Evolutionary conservation across 2,113 vertebrate genomes (phyloP).

Genomic region (Varanus salvator): DNA sequence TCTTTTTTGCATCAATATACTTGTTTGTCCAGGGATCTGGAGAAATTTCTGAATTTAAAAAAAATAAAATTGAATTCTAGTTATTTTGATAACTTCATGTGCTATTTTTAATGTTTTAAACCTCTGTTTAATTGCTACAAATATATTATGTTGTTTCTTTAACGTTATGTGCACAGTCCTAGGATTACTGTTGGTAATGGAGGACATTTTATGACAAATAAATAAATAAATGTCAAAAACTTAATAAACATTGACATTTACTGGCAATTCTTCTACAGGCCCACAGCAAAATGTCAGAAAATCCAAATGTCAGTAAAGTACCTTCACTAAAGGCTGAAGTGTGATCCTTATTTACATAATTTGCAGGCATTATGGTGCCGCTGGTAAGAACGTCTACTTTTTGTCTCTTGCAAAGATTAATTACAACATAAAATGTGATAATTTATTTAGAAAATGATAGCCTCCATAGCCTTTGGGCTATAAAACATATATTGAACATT

Average conservation of each 20-base stretch:
- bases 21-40: too few relatives aligned
- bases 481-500: neutral
- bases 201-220: neutral
- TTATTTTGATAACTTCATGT: too few relatives aligned
- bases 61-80: neutral
- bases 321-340: neutral
- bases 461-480: conserved; percentile 25
- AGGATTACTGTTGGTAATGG: neutral
- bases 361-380: neutral
- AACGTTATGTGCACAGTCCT: neutral
- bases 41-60: neutral
- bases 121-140: neutral
- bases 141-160: neutral
- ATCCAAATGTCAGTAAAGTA: neutral
- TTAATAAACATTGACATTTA: neutral
- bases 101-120: neutral
- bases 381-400: neutral
- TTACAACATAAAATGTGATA: neutral
- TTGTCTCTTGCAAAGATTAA: neutral
- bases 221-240: neutral
- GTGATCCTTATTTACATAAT: neutral
- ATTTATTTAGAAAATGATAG: conserved; percentile 25
- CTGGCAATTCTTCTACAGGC: neutral
- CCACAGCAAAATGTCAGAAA: neutral
- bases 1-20: neutral